A percentile compares a stretch with the other conserved stretches of the same genome.
Evolutionary conservation across 1,140 invertebrate genomes (phyloP).

Genomic region (Zeugodacus cucurbitae): DNA sequence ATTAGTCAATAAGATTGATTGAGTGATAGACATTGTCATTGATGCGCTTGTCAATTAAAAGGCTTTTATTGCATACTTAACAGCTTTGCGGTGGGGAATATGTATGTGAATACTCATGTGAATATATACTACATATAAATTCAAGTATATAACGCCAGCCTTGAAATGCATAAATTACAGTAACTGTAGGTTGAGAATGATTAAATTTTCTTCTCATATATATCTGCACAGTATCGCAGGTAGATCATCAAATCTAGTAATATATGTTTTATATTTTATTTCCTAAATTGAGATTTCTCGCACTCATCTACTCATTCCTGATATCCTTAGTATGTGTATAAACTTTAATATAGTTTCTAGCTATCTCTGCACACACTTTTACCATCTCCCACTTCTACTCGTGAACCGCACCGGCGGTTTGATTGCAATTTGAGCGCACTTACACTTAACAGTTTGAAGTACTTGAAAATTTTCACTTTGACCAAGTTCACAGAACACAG

Average conservation of each 20-base stretch:
- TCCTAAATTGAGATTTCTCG: too few relatives aligned
- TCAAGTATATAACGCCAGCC: too few relatives aligned
- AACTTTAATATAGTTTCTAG: too few relatives aligned
- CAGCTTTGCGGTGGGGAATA: neutral
- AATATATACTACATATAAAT: too few relatives aligned
- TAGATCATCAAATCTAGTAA: too few relatives aligned
- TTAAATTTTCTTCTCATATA: too few relatives aligned
- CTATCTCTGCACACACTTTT: neutral
- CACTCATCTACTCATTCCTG: too few relatives aligned
- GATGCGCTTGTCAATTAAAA: neutral
- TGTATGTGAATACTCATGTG: neutral
- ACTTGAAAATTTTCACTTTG: constrained; percentile 16
- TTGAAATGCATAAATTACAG: too few relatives aligned
- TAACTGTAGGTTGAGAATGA: too few relatives aligned
- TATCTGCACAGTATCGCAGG: too few relatives aligned
- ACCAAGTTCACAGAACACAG: neutral
- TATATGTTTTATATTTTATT: too few relatives aligned
- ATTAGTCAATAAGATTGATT: neutral
- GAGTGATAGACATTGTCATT: neutral
- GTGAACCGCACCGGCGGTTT: neutral
- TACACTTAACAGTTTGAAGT: neutral
- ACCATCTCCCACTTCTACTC: neutral
- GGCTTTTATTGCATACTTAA: neutral
- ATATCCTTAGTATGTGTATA: too few relatives aligned
- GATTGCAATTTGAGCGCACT: constrained; percentile 11